A percentile compares a stretch with the other conserved stretches of the same genome.
phyloP scores from a whole-genome alignment of 2,888 invertebrate species.

The Minunthozetes semirufus region DNA sequence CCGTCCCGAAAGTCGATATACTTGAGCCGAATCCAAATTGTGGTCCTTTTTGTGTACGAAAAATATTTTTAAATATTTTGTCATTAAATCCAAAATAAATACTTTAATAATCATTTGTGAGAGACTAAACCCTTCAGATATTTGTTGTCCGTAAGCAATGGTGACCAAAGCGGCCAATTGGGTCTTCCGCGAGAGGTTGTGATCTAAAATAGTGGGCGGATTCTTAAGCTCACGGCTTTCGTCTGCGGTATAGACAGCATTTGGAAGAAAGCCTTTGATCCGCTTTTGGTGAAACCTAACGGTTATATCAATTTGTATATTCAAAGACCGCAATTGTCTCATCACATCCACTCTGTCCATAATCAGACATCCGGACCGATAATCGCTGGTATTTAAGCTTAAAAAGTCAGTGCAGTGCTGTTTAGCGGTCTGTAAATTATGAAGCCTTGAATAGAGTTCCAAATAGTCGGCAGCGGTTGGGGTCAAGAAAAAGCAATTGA shows the following conservation, averaged over 20 bases:
- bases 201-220: constrained; percentile 63
- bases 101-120: constrained; percentile 38
- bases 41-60: constrained; percentile 31
- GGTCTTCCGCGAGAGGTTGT: constrained; percentile 58
- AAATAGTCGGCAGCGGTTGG: constrained; percentile 20
- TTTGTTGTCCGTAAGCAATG: constrained; percentile 50
- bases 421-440: constrained; percentile 46
- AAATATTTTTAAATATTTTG: neutral
- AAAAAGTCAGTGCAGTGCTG: constrained; percentile 48
- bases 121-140: constrained; percentile 42
- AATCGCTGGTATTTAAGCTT: constrained; percentile 38
- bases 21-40: constrained; percentile 33
- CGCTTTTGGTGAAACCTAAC: constrained; percentile 59
- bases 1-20: constrained; percentile 31
- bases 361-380: constrained; percentile 28
- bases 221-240: too few species aligned
- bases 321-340: constrained; percentile 69
- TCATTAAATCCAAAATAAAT: neutral
- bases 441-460: constrained; percentile 39
- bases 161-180: constrained; percentile 62
- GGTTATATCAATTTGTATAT: constrained; percentile 70
- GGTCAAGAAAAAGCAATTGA: constrained; percentile 42
- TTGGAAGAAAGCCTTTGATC: constrained; percentile 22
- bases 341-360: constrained; percentile 59
- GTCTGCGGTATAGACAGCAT: neutral